Conservation (phyloP, 2,113 vertebrate species). For the Rhinopomastus cyanomelas region DNA sequence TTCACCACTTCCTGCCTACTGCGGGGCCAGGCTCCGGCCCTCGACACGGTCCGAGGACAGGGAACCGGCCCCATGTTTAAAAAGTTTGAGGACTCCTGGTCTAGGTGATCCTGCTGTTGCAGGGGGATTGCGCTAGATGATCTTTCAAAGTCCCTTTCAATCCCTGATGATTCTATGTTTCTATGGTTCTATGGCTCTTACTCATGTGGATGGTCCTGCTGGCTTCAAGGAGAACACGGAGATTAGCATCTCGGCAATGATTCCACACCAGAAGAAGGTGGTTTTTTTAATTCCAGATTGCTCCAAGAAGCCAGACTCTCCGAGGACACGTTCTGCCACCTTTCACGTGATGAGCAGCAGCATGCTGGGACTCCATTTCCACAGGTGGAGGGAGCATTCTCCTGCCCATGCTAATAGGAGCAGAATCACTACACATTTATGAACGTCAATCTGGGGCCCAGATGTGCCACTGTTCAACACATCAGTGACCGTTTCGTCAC, state of each 20-base stretch:
- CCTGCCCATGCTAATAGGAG: constrained; percentile 22
- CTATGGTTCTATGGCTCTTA: too few species aligned
- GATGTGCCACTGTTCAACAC: constrained; percentile 57
- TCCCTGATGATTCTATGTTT: too few species aligned
- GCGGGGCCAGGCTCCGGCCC: too few species aligned
- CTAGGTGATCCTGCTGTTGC: too few species aligned
- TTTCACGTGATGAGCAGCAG: constrained; percentile 8
- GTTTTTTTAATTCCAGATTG: neutral
- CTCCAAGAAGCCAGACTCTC: neutral
- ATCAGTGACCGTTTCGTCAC: constrained; percentile 61
- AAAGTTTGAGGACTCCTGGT: too few species aligned
- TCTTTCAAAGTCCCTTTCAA: too few species aligned
- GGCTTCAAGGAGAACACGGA: neutral
- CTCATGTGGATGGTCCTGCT: neutral
- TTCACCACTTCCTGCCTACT: too few species aligned
- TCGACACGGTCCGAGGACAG: too few species aligned
- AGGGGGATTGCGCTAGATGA: too few species aligned
- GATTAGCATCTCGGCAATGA: neutral
- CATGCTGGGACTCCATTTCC: neutral
- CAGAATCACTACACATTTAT: constrained; percentile 41
- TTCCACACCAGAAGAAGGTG: neutral
- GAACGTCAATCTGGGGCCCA: constrained; percentile 45
- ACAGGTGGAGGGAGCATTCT: neutral
- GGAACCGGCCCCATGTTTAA: too few species aligned
- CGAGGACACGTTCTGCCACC: neutral